Conservation (phyloP, 92 coral and sea anemone species). For the Phymanthus crucifer region DNA sequence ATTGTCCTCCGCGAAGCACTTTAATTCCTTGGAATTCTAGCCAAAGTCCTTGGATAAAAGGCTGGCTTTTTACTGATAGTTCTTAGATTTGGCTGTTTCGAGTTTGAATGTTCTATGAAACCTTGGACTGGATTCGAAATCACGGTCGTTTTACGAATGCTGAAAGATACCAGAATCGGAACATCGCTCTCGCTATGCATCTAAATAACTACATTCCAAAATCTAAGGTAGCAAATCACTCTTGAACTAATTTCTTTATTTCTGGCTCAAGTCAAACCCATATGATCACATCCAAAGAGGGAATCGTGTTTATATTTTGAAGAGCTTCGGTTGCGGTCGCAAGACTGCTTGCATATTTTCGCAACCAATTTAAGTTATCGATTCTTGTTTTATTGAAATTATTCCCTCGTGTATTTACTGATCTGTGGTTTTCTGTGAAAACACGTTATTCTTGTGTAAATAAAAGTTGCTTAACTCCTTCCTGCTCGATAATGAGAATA, state of each 20-base stretch:
- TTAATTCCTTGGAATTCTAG: constrained; percentile 4
- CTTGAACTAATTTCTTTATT: background rate
- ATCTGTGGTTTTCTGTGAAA: constrained; percentile 27
- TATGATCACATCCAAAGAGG: background rate
- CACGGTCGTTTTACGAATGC: background rate
- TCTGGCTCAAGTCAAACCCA: background rate
- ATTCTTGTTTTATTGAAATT: constrained; percentile 7
- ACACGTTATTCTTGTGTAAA: constrained; percentile 29
- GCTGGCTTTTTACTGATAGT: background rate
- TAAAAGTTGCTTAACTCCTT: constrained; percentile 9
- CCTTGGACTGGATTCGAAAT: background rate
- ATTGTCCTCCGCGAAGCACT: constrained; percentile 26
- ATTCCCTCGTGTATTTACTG: constrained; percentile 44
- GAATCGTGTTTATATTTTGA: background rate
- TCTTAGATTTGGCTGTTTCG: background rate
- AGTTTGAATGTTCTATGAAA: background rate
- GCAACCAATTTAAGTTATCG: background rate
- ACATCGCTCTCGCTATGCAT: constrained; percentile 2
- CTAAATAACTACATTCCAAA: background rate
- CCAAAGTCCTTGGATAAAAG: background rate
- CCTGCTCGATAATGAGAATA: constrained; percentile 25
- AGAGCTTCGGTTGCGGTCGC: constrained; percentile 9
- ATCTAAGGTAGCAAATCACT: background rate
- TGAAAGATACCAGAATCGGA: constrained; percentile 5
- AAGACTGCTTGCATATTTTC: constrained; percentile 3